Base-by-base conservation (phyloP, 2,888 invertebrate species). In the Apodemia duryi region DNA sequence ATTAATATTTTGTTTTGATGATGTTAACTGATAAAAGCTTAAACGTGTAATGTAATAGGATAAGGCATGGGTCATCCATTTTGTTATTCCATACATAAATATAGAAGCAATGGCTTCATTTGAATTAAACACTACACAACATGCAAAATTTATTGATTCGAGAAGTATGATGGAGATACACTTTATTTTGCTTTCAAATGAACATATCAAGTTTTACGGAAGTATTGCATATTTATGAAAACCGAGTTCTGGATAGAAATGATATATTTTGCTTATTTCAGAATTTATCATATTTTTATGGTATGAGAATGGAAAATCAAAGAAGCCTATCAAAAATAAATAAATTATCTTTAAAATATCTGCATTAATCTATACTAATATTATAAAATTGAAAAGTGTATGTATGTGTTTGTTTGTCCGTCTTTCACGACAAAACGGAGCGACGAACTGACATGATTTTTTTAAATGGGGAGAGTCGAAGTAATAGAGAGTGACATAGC, bases 141-240 rank as follows among this genome's bases (percentile, higher is more conserved):
- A 51, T 51, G 51, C 51, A 51, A 51, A 51, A 51, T 51, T 21
- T 51, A 51, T 51, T 51, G 51, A 51, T 51, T 51, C 51, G 7
- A n/a, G 51, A 6, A 21, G 21, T 51, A 51, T 51, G 49, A 51
- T 21, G 7, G n/a, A 51, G 7, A 51, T n/a, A 51, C 21, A 21
- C 21, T 51, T 51, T 21, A 51, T 51, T 51, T 51, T 51, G 49
- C 49, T 51, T 21, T 51, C 21, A 51, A 51, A 51, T 51, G 49
- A 51, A 51, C 49, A 51, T 51, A 51, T 51, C 5, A 21, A 51
- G 21, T 21, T 51, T 51, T 5, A 51, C 21, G 49, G 49, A 51
- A 51, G 13, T 51, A 13, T 51, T 21, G 49, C 49, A 51, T 21
- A 51, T 51, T 51, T 51, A 51, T 51, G 49, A 51, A n/a, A 49